Evolutionary conservation across 2,888 invertebrate genomes (phyloP).

Genomic region (Tetramorium bicarinatum): DNA sequence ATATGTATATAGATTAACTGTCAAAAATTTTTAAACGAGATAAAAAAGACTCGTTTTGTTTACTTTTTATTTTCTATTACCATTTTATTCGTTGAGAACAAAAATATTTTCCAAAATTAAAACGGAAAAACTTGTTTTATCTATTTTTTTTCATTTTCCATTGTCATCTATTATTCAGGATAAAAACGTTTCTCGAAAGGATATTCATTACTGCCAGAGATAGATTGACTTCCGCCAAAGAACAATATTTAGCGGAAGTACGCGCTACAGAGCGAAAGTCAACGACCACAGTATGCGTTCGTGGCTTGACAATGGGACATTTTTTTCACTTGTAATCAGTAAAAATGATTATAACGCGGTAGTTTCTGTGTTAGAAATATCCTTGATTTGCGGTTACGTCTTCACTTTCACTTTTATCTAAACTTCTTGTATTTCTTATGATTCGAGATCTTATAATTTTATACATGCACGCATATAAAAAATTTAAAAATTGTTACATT

Average conservation of each 20-base stretch:
- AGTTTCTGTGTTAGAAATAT: conserved; percentile 1
- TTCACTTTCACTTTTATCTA: conserved; percentile 37
- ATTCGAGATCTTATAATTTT: neutral
- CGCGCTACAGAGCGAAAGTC: conserved; percentile 41
- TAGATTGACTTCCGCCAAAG: conserved; percentile 28
- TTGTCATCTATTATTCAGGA: neutral
- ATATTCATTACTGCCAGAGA: conserved; percentile 19
- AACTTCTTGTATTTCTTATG: neutral
- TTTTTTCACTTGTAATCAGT: conserved; percentile 15
- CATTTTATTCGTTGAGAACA: neutral
- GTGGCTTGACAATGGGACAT: conserved; percentile 29
- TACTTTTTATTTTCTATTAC: neutral
- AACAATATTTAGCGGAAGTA: conserved; percentile 49
- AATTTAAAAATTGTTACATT: neutral
- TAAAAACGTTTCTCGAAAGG: neutral
- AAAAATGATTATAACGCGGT: neutral
- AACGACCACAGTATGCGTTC: conserved; percentile 31
- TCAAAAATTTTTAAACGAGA: neutral
- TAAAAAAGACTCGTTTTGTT: neutral
- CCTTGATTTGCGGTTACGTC: neutral
- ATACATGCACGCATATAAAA: neutral
- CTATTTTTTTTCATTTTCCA: neutral
- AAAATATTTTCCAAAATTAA: neutral
- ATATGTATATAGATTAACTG: neutral
- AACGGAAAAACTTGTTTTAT: neutral